phyloP scores from a whole-genome alignment of 2,888 invertebrate genomes.

The Tinea trinotella region DNA sequence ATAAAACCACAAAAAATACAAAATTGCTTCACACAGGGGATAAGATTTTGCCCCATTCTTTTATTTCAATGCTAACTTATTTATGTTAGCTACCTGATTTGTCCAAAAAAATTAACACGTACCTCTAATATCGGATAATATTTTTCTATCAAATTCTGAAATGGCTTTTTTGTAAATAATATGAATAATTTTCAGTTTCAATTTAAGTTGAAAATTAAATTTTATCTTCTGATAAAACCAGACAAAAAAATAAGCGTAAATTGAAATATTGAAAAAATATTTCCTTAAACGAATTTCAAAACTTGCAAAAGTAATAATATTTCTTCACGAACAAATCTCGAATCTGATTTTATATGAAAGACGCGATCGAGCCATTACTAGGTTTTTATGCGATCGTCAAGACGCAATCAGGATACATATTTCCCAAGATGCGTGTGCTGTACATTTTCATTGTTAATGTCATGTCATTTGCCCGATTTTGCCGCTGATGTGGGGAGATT shows the following conservation, averaged over 20 bases:
- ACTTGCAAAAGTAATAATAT: neutral
- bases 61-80: too few species aligned
- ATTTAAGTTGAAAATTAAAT: too few species aligned
- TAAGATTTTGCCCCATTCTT: too few species aligned
- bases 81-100: too few species aligned
- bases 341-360: conserved; percentile 11
- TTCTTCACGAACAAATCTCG: conserved; percentile 9
- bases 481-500: conserved; percentile 36
- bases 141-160: too few species aligned
- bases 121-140: too few species aligned
- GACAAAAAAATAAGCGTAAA: neutral
- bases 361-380: conserved; percentile 13
- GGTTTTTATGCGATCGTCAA: conserved; percentile 17
- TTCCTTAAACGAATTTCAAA: neutral
- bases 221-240: too few species aligned
- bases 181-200: too few species aligned
- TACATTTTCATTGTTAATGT: conserved; percentile 44
- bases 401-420: conserved; percentile 30
- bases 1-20: conserved; percentile 6
- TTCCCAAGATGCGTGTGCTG: conserved; percentile 33
- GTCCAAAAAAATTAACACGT: too few species aligned
- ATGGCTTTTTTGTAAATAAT: too few species aligned
- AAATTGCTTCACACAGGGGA: neutral
- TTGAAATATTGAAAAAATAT: conserved; percentile 4
- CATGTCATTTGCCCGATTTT: conserved; percentile 38